Conservation (phyloP, 2,888 invertebrate species). For the Eupithecia dodoneata region DNA sequence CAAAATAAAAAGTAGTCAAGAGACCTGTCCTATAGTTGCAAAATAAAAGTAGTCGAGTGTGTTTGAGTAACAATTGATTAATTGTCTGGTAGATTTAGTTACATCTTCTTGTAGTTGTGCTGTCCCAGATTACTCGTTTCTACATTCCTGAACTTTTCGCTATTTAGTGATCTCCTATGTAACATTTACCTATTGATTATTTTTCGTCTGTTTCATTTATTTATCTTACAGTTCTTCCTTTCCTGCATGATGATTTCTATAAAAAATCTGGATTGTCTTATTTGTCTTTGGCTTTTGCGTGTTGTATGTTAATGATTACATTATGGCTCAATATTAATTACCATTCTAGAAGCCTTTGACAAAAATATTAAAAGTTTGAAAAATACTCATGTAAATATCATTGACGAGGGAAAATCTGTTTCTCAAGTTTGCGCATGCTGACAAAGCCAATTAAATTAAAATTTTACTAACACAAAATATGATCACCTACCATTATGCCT, state of each 20-base stretch:
- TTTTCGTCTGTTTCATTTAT: conserved; percentile 28
- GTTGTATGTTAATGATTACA: conserved; percentile 67
- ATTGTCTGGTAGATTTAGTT: conserved; percentile 65
- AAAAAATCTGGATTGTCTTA: conserved; percentile 31
- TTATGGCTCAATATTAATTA: conserved; percentile 76
- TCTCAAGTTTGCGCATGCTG: conserved; percentile 74
- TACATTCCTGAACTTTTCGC: conserved; percentile 54
- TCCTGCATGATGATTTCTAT: conserved; percentile 53
- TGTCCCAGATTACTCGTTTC: conserved; percentile 62
- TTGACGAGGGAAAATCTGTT: conserved; percentile 49
- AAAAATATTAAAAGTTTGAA: conserved; percentile 64
- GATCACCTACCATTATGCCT: conserved; percentile 57
- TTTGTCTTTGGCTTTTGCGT: conserved; percentile 48
- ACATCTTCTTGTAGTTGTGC: conserved; percentile 65
- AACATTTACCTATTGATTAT: conserved; percentile 48
- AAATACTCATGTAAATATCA: conserved; percentile 61
- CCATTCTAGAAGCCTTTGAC: conserved; percentile 72
- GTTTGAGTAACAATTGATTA: conserved; percentile 63
- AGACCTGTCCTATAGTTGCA: conserved; percentile 84
- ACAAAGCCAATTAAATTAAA: conserved; percentile 52
- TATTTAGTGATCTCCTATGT: conserved; percentile 47
- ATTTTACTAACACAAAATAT: conserved; percentile 40
- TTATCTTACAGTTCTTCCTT: conserved; percentile 39
- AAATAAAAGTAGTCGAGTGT: conserved; percentile 72
- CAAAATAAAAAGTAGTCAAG: conserved; percentile 13